These are phyloP conservation scores for Phaedon cochleariae DNA, from an alignment of 2,888 invertebrate species.

Conservation along the genomic window DNA sequence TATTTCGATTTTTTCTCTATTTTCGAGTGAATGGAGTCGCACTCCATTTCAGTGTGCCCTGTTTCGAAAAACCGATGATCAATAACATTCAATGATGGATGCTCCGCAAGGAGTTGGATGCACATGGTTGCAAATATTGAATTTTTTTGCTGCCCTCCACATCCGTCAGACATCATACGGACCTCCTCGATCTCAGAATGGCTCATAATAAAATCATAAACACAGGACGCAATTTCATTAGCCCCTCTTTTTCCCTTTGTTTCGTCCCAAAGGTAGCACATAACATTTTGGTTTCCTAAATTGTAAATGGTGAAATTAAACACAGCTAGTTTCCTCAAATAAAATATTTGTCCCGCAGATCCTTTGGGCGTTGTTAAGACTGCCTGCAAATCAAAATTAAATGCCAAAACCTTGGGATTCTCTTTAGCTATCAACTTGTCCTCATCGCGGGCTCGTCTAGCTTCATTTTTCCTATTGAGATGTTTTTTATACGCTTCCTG, in stretches of 20 bases:
- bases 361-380: slow-evolving; percentile 48
- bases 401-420: slow-evolving; percentile 40
- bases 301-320: slow-evolving; percentile 30
- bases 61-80: slow-evolving; percentile 15
- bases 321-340: slow-evolving; percentile 48
- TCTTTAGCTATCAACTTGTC: slow-evolving; percentile 42
- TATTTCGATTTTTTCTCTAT: slow-evolving; percentile 44
- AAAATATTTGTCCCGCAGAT: slow-evolving; percentile 46
- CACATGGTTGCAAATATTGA: slow-evolving; percentile 29
- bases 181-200: slow-evolving; percentile 24
- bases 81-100: slow-evolving; percentile 4
- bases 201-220: slow-evolving; percentile 26
- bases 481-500: slow-evolving; percentile 31
- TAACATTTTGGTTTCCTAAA: slow-evolving; percentile 46
- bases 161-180: slow-evolving; percentile 39
- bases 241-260: slow-evolving; percentile 49
- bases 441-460: slow-evolving; percentile 41
- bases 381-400: slow-evolving; percentile 51
- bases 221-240: slow-evolving; percentile 45
- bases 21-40: too few species aligned
- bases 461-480: slow-evolving; percentile 40
- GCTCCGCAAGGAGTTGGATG: slow-evolving; percentile 8
- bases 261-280: slow-evolving; percentile 50
- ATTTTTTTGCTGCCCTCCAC: slow-evolving; percentile 21
- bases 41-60: slow-evolving; percentile 38